A percentile compares a stretch with the other conserved stretches of the same genome.
Evolutionary conservation across 2,888 invertebrate species (phyloP).

Genomic region (Hypomecis atomaria): DNA sequence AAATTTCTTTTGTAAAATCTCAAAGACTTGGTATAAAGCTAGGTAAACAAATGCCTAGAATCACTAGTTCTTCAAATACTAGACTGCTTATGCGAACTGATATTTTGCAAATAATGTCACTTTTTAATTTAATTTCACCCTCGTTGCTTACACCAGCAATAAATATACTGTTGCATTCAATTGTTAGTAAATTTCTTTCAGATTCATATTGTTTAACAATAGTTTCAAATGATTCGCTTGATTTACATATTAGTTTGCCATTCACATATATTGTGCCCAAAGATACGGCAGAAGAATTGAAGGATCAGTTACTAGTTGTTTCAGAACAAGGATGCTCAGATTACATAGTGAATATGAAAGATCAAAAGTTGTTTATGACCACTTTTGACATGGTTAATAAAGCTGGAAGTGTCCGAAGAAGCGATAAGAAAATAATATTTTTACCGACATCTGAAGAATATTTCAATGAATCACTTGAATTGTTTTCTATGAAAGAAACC

Average conservation of each 20-base stretch:
- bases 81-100: conserved; percentile 6
- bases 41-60: neutral
- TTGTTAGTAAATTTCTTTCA: conserved; percentile 62
- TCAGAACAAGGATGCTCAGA: conserved; percentile 80
- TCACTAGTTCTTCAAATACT: neutral
- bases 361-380: conserved; percentile 67
- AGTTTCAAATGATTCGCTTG: conserved; percentile 58
- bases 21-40: neutral
- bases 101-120: conserved; percentile 23
- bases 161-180: conserved; percentile 63
- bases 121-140: conserved; percentile 30
- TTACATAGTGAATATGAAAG: conserved; percentile 67
- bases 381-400: conserved; percentile 70
- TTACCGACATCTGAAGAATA: conserved; percentile 54
- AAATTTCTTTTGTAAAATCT: neutral
- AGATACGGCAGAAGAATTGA: conserved; percentile 47
- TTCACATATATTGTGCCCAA: conserved; percentile 56
- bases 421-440: conserved; percentile 75
- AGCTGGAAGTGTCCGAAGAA: conserved; percentile 68
- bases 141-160: conserved; percentile 47
- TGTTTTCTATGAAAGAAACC: conserved; percentile 64
- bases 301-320: conserved; percentile 56
- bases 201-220: conserved; percentile 67
- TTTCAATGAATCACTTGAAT: conserved; percentile 43
- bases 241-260: conserved; percentile 47